Percentiles rank a stretch among this genome's conserved stretches.
phyloP scores from a whole-genome alignment of 2,888 invertebrate genomes.

The Amiota mariae region DNA sequence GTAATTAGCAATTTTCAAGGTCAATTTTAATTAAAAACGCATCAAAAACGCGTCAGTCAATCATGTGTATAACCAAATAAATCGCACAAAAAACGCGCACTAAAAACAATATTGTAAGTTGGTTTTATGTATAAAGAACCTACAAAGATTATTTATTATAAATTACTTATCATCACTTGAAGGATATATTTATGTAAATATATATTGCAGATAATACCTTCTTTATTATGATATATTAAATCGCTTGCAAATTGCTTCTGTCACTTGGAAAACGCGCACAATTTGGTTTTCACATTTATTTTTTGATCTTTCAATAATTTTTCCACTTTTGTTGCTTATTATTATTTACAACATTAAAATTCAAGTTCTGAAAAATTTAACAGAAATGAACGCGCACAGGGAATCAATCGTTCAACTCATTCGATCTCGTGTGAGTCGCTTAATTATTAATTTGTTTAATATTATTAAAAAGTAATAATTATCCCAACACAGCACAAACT shows the following conservation, averaged over 20 bases:
- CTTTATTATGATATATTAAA: too few relatives aligned
- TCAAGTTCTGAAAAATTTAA: slow-evolving; percentile 16
- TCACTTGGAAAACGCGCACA: not conserved
- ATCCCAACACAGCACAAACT: not conserved
- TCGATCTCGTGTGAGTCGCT: not conserved
- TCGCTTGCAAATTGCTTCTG: too few relatives aligned
- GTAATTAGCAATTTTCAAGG: slow-evolving; percentile 20
- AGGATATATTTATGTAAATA: too few relatives aligned
- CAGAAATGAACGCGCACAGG: not conserved
- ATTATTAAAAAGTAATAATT: not conserved
- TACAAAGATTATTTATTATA: too few relatives aligned
- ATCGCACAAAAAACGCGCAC: not conserved
- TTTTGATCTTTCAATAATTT: not conserved
- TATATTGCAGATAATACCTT: too few relatives aligned
- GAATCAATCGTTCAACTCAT: not conserved
- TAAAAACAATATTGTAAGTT: not conserved
- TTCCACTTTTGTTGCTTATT: not conserved
- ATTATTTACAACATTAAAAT: slow-evolving; percentile 11
- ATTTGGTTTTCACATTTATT: not conserved
- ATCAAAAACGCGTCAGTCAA: not conserved
- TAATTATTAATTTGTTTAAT: slow-evolving; percentile 16
- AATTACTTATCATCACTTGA: too few relatives aligned
- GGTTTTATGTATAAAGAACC: too few relatives aligned
- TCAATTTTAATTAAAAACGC: slow-evolving; percentile 10
- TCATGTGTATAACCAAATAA: too few relatives aligned